Base-by-base conservation (phyloP, 2,113 vertebrate species). In the Xenus cinereus region DNA sequence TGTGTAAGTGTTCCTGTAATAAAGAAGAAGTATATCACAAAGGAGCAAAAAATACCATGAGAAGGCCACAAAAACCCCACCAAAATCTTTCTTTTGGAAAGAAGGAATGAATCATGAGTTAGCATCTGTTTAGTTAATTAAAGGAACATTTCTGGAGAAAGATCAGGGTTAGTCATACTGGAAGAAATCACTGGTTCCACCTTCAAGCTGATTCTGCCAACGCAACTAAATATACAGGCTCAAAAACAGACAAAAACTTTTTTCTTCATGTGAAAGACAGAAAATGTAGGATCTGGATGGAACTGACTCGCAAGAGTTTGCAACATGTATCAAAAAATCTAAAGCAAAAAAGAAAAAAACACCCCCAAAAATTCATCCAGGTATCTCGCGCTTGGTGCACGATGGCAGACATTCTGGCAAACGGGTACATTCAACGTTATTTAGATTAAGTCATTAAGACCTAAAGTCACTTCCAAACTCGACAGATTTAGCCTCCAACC, bases 1-100 rank as follows among this genome's bases (percentile, higher is more conserved):
- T 99, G 99, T 21, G 99, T 99, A 90, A 99, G 98, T 32, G 99
- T 99, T 37, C 99, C 99, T 99, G 97, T 22, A 96, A 95, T 5
- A 96, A 75, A 94, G n/a, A 27, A 93, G 14, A 2, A 78, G 26
- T 1, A 7, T 23, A 60, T 84, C 57, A 97, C n/a, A 89, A 69
- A 84, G 53, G 24, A 87, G 64, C 17, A 64, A 93, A 90, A 87
- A 72, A 35, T 8, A 84, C 35, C 4, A 1, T 1, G 17, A 93
- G n/a, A 78, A 51, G 27, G 51, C 12, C 30, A 64, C 24, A 45
- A 33, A 32, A 51, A 28, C 2, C 51, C 7, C 12, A 18, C 9
- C 4, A 22, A 28, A 46, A 22, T 24, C 26, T 16, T 67, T 54
- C 14, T 69, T 75, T 59, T 63, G 27, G 16, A 63, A 83, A 83